Base-by-base conservation (phyloP, 2,797 vertebrate genomes). In the Rhinatrema bivittatum region DNA sequence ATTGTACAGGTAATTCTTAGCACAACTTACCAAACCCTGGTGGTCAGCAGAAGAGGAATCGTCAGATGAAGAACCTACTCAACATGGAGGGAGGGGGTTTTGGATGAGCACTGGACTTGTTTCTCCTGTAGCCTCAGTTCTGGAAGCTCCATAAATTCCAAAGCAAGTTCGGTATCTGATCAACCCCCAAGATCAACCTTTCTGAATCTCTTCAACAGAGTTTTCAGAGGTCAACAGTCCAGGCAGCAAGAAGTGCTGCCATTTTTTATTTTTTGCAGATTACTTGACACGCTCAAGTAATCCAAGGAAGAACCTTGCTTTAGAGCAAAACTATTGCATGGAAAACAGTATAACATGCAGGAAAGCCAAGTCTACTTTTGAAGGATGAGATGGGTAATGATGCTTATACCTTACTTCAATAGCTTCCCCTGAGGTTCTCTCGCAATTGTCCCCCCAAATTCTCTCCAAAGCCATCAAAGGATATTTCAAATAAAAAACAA, bases 381-480 rank as follows among this genome's bases (percentile, higher is more conserved):
- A 46, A 36, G 39, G 66, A 53, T 5, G 0, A 36, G 17, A 62
- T 50, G 62, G 56, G n/a, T n/a, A n/a, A n/a, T n/a, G n/a, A n/a
- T n/a, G 65, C 65, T 61, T 68, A 50, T 63, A 46, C 52, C 27
- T 54, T 61, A 61, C 62, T 60, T 39, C 48, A 30, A 44, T 67
- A 63, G 59, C 57, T 44, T 39, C 41, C 51, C 51, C 62, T 61
- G 61, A 50, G n/a, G 50, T 62, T 58, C 51, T 33, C 20, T 39
- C 53, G 51, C 71, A 62, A 48, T 64, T 39, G 59, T 53, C 56
- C 36, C 40, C 64, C n/a, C n/a, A n/a, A 50, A 60, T 48, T 50
- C 39, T 56, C 60, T 62, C 60, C 66, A 39, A 44, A 53, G 66
- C 68, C 62, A 17, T 41, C 50, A 28, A 54, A 68, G 74, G 68